Percentiles rank a stretch among this genome's conserved stretches.
These are phyloP conservation scores for Pteropus alecto DNA, from an alignment of 2,113 vertebrate genomes.

Conservation along the genomic window DNA sequence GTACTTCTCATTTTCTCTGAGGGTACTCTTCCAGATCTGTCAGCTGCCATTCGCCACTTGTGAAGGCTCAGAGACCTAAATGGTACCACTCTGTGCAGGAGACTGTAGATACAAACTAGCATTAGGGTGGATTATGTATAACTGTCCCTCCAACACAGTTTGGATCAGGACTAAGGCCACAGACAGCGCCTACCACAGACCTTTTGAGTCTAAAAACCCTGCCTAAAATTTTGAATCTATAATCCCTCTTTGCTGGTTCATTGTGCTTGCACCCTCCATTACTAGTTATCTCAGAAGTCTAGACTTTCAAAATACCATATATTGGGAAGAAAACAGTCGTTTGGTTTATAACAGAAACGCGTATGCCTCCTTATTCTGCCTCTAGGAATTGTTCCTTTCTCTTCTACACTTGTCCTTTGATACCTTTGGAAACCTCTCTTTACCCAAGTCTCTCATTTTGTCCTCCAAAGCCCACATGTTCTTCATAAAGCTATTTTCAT, in stretches of 20 bases:
- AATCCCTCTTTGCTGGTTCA: background rate
- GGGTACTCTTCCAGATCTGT: background rate
- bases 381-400: background rate
- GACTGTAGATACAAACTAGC: accelerated
- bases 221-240: background rate
- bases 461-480: background rate
- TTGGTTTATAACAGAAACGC: background rate
- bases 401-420: background rate
- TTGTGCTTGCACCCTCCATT: background rate
- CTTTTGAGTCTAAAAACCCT: background rate
- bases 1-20: background rate
- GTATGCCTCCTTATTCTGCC: background rate
- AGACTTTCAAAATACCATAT: background rate
- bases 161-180: background rate
- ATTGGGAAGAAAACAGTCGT: background rate
- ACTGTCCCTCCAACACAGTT: background rate
- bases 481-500: background rate
- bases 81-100: background rate
- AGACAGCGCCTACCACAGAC: no score
- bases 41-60: background rate
- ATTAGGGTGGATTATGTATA: accelerated
- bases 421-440: background rate
- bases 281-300: background rate
- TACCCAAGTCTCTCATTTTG: background rate
- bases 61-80: background rate